These are phyloP conservation scores for Hydropsyche betteni DNA, from an alignment of 2,888 invertebrate species.

Conservation along the genomic window DNA sequence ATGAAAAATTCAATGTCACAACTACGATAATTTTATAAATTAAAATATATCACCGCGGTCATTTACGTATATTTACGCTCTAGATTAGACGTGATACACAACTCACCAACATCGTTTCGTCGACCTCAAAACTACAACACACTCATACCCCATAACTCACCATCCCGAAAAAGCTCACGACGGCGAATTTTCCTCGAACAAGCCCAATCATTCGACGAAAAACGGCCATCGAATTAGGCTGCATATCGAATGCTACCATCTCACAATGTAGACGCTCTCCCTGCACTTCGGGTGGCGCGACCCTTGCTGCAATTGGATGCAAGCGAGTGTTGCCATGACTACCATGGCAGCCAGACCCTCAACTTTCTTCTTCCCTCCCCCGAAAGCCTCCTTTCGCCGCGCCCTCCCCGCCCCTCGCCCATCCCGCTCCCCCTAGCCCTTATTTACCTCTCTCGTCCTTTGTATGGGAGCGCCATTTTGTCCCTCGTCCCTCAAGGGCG, in stretches of 20 bases:
- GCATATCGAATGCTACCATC: background rate
- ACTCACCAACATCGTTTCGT: no score
- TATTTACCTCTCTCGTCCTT: slow-evolving; percentile 38
- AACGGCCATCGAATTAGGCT: no score
- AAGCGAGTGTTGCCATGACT: slow-evolving; percentile 41
- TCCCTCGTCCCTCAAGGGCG: slow-evolving; percentile 39
- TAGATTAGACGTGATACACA: no score
- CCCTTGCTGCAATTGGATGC: slow-evolving; percentile 41
- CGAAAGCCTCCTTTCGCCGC: slow-evolving; percentile 9
- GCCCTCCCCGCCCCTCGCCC: background rate
- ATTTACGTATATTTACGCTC: no score
- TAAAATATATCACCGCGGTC: no score
- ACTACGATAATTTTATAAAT: no score
- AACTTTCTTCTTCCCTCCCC: slow-evolving; percentile 22
- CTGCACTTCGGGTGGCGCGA: slow-evolving; percentile 14
- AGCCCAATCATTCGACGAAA: no score
- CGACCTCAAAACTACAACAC: no score
- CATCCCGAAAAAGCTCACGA: no score
- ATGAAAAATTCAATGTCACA: no score
- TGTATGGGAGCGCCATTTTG: slow-evolving; percentile 44
- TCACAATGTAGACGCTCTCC: background rate
- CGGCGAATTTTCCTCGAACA: no score
- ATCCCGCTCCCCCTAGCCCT: slow-evolving; percentile 24
- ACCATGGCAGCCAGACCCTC: slow-evolving; percentile 22
- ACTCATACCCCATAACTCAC: no score